A percentile compares a stretch with the other conserved stretches of the same genome.
Evolutionary conservation across 2,888 invertebrate species (phyloP).

Genomic region (Bruchidius siliquastri): DNA sequence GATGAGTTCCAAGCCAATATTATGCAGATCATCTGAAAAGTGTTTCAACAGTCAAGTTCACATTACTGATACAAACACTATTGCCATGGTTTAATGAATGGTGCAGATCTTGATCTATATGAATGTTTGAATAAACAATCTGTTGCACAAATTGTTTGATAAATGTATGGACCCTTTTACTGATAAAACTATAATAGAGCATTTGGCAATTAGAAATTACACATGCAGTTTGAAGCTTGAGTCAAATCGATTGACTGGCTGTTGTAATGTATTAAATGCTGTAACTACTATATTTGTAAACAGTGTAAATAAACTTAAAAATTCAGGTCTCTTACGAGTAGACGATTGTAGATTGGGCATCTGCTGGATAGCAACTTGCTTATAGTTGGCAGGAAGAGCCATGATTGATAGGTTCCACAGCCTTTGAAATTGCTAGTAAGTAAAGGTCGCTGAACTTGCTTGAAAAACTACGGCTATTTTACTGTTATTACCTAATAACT

Average conservation of each 20-base stretch:
- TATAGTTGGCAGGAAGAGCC: slow-evolving; percentile 80
- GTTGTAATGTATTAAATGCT: background rate
- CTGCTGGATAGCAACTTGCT: slow-evolving; percentile 70
- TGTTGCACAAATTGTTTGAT: background rate
- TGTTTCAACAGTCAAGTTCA: no score
- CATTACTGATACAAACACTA: no score
- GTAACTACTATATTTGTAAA: background rate
- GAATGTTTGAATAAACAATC: no score
- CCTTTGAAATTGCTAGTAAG: background rate
- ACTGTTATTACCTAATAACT: no score
- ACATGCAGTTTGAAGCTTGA: background rate
- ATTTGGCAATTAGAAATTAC: background rate
- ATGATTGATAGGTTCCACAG: slow-evolving; percentile 45
- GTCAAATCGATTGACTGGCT: background rate
- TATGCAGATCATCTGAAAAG: no score
- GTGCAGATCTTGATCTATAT: no score
- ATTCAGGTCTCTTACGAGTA: slow-evolving; percentile 58
- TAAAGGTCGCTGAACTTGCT: no score
- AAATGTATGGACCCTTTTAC: background rate
- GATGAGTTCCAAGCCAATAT: no score
- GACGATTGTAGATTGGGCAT: slow-evolving; percentile 66
- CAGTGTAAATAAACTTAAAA: no score
- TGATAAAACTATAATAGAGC: background rate
- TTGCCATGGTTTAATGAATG: no score
- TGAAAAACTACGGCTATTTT: no score